Evolutionary conservation across 2,113 vertebrate species (phyloP).

Genomic region (Meleagris gallopavo): DNA sequence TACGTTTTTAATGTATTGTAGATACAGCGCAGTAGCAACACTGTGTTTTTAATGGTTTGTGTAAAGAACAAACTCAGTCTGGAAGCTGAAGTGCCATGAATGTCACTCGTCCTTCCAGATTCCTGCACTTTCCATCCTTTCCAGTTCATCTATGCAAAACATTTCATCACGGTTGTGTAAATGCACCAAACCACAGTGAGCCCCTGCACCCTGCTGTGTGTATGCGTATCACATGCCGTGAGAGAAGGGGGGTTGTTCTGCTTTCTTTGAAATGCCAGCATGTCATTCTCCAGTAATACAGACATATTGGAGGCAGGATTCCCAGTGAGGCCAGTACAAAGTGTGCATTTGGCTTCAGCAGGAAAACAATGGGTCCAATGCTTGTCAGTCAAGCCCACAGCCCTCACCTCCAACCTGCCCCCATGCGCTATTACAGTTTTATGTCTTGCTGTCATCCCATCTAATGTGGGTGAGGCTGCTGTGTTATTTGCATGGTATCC

Average conservation of each 20-base stretch:
- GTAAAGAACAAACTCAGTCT: background rate
- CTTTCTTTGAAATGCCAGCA: background rate
- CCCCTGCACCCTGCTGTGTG: background rate
- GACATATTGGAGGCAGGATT: background rate
- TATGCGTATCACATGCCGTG: background rate
- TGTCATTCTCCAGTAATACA: background rate
- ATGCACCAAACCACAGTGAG: background rate
- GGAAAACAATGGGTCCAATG: background rate
- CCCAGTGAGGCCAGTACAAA: background rate
- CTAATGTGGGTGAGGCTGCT: background rate
- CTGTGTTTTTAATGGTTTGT: background rate
- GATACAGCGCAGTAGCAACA: background rate
- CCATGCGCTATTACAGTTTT: background rate
- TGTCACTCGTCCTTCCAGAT: background rate
- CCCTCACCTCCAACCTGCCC: background rate
- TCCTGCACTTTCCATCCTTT: background rate
- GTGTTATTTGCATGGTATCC: constrained; percentile 4
- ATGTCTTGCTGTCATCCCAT: background rate
- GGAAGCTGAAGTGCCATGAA: background rate
- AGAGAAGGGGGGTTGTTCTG: background rate
- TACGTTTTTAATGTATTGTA: background rate
- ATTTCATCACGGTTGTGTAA: background rate
- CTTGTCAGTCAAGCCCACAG: background rate
- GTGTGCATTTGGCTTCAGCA: background rate
- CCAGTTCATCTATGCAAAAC: constrained; percentile 56